Conservation (phyloP, 2,888 invertebrate genomes). For the Allacma fusca region DNA sequence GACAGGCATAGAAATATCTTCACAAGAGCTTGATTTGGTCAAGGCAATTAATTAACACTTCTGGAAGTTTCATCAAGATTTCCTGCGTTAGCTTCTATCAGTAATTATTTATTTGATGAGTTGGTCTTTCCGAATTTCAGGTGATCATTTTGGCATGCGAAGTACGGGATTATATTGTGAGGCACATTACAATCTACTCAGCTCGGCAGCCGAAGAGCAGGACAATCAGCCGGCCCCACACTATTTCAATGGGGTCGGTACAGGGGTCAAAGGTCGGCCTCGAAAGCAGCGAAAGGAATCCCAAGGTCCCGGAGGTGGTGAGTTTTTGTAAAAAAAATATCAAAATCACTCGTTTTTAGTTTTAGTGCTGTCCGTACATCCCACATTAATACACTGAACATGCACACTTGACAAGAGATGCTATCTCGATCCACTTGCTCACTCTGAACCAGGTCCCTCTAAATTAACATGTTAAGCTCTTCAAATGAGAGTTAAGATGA, state of each 20-base stretch:
- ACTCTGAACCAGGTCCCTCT: not conserved
- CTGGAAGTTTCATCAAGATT: too few species aligned
- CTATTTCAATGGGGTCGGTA: constrained; percentile 71
- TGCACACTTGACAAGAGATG: too few species aligned
- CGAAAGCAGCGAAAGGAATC: constrained; percentile 74
- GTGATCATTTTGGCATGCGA: constrained; percentile 90
- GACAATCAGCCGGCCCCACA: constrained; percentile 31
- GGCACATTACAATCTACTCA: constrained; percentile 74
- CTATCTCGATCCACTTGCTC: not conserved
- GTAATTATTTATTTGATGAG: not conserved
- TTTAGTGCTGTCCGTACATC: not conserved
- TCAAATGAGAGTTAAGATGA: not conserved
- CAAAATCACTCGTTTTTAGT: not conserved
- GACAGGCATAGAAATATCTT: too few species aligned
- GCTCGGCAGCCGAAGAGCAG: constrained; percentile 46
- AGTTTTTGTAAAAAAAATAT: not conserved
- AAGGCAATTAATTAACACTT: too few species aligned
- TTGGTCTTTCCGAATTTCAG: constrained; percentile 63
- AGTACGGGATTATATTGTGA: constrained; percentile 77
- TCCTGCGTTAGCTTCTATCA: constrained; percentile 63
- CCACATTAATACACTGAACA: not conserved
- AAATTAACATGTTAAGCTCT: not conserved
- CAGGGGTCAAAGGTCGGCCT: constrained; percentile 85
- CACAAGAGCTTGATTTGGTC: too few species aligned
- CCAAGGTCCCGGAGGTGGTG: constrained; percentile 37